Conservation (phyloP, 2,888 invertebrate genomes). For the Thera obeliscata region DNA sequence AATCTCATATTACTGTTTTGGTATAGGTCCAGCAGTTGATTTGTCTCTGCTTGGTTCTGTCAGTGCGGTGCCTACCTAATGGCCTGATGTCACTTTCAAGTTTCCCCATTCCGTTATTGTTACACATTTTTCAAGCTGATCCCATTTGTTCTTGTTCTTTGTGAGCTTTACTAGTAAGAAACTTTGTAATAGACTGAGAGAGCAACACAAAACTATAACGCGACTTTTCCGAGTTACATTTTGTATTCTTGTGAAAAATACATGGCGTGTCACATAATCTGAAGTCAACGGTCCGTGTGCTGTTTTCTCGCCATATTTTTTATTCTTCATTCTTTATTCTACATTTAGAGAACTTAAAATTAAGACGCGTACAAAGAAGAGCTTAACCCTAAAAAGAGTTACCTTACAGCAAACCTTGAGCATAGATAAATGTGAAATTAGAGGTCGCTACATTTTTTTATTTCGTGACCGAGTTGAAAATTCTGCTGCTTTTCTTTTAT, state of each 20-base stretch:
- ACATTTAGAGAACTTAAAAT: too few relatives aligned
- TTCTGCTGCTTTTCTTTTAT: neutral
- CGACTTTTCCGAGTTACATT: conserved; percentile 43
- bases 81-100: conserved; percentile 69
- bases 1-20: neutral
- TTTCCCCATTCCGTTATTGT: conserved; percentile 72
- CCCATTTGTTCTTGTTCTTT: conserved; percentile 65
- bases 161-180: conserved; percentile 55
- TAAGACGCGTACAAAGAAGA: too few relatives aligned
- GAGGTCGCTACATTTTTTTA: conserved; percentile 2
- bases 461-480: conserved; percentile 10
- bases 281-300: conserved; percentile 15
- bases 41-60: conserved; percentile 34
- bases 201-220: conserved; percentile 51
- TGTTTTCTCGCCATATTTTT: conserved; percentile 20
- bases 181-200: conserved; percentile 58
- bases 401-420: too few relatives aligned
- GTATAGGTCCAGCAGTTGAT: conserved; percentile 7
- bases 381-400: too few relatives aligned
- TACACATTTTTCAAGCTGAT: conserved; percentile 71
- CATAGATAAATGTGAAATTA: too few relatives aligned
- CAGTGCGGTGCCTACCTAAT: conserved; percentile 61
- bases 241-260: conserved; percentile 41
- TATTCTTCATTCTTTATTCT: neutral
- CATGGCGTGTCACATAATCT: conserved; percentile 31